Percentiles rank a stretch among this genome's conserved stretches.
Evolutionary conservation across 2,888 invertebrate genomes (phyloP).

Genomic region (Laspeyria flexula): DNA sequence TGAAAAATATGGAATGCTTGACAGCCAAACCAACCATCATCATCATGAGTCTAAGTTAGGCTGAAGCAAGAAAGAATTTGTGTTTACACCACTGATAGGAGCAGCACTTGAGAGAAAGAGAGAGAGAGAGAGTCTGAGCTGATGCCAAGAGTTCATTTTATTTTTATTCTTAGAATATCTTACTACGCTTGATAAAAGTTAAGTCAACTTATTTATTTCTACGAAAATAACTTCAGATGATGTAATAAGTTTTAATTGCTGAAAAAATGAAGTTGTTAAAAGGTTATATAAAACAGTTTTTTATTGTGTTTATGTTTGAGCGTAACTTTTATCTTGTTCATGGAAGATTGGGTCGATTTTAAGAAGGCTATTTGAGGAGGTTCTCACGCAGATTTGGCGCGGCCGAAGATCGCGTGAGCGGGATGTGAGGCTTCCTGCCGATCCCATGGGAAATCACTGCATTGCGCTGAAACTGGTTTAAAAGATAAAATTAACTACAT

Average conservation of each 20-base stretch:
- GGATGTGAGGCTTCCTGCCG: constrained; percentile 60
- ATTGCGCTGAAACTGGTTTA: constrained; percentile 4
- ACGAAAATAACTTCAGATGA: constrained; percentile 1
- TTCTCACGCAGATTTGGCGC: constrained; percentile 62
- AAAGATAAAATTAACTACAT: background rate
- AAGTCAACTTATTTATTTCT: constrained; percentile 5
- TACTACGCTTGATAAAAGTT: too few species aligned
- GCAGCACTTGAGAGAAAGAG: too few species aligned
- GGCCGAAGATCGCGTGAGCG: constrained; percentile 63
- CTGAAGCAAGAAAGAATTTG: too few species aligned
- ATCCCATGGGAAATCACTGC: constrained; percentile 64
- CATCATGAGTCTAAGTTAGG: too few species aligned
- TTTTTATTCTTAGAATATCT: too few species aligned
- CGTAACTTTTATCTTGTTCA: background rate
- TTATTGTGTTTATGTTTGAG: background rate
- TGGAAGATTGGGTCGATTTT: constrained; percentile 9
- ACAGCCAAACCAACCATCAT: too few species aligned
- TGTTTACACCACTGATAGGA: too few species aligned
- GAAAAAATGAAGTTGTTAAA: constrained; percentile 5
- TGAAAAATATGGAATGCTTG: too few species aligned
- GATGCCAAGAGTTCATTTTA: too few species aligned
- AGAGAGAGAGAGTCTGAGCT: too few species aligned
- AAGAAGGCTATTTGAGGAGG: constrained; percentile 32
- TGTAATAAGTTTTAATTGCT: constrained; percentile 17
- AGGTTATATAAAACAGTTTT: constrained; percentile 9